These are phyloP conservation scores for Pangasius macronema DNA, from an alignment of 2,797 vertebrate genomes.

Conservation along the genomic window DNA sequence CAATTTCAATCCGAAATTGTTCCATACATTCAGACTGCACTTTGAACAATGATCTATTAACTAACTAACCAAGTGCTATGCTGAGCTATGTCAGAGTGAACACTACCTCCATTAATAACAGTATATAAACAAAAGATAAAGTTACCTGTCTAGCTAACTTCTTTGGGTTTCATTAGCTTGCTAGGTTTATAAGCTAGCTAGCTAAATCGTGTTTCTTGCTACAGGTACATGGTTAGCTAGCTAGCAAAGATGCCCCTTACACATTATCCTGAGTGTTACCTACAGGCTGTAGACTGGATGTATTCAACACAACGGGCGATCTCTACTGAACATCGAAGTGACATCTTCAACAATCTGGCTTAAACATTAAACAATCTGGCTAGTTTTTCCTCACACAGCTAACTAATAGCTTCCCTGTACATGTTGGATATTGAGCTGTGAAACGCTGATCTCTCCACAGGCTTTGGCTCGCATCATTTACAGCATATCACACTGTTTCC, in stretches of 20 bases:
- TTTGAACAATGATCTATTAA: not conserved
- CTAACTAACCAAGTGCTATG: not conserved
- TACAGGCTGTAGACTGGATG: not conserved
- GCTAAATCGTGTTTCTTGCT: not conserved
- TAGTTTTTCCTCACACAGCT: not conserved
- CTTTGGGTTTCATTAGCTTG: not conserved
- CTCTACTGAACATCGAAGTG: not conserved
- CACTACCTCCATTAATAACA: not conserved
- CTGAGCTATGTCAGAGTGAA: not conserved
- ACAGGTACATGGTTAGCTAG: not conserved
- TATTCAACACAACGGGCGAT: not conserved
- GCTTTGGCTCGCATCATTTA: not conserved
- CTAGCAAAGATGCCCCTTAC: not conserved
- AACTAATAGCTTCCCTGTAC: not conserved
- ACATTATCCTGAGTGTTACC: conserved; percentile 3
- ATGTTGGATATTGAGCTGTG: not conserved
- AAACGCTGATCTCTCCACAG: not conserved
- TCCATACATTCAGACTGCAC: not conserved
- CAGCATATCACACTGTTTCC: not conserved
- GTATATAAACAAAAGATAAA: not conserved
- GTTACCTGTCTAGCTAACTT: not conserved
- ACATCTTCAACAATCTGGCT: not conserved
- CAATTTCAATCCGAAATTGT: not conserved
- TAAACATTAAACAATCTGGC: not conserved
- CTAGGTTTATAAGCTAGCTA: not conserved